Conservation (phyloP, 2,888 invertebrate genomes). For the Metopia argyrocephala region DNA sequence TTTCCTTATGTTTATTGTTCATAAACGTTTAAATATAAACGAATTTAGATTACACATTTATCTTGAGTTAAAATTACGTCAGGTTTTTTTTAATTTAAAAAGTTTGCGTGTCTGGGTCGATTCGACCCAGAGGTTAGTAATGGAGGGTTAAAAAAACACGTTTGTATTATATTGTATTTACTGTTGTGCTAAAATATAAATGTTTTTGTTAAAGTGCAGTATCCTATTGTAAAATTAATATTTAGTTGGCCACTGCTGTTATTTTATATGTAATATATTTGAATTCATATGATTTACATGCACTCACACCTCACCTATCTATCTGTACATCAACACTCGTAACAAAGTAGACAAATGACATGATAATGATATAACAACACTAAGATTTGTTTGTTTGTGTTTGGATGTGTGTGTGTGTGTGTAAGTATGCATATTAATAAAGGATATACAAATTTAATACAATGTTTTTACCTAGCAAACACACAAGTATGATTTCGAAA, state of each 20-base stretch:
- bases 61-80: too few relatives aligned
- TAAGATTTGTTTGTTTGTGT: not conserved
- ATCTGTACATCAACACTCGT: not conserved
- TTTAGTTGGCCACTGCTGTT: not conserved
- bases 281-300: not conserved
- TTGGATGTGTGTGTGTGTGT: slow-evolving; percentile 2
- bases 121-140: too few relatives aligned
- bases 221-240: not conserved
- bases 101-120: too few relatives aligned
- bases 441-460: slow-evolving; percentile 27
- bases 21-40: too few relatives aligned
- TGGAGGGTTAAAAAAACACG: too few relatives aligned
- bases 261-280: not conserved
- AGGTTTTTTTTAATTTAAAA: too few relatives aligned
- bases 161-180: too few relatives aligned
- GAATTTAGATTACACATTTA: too few relatives aligned
- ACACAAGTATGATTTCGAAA: too few relatives aligned
- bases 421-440: slow-evolving; percentile 28
- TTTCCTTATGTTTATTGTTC: too few relatives aligned
- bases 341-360: slow-evolving; percentile 4
- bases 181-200: too few relatives aligned
- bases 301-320: not conserved
- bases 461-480: slow-evolving; percentile 1
- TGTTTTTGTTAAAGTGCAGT: too few relatives aligned
- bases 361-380: slow-evolving; percentile 18